phyloP scores from a whole-genome alignment of 2,888 invertebrate species.

The Tipula unca region DNA sequence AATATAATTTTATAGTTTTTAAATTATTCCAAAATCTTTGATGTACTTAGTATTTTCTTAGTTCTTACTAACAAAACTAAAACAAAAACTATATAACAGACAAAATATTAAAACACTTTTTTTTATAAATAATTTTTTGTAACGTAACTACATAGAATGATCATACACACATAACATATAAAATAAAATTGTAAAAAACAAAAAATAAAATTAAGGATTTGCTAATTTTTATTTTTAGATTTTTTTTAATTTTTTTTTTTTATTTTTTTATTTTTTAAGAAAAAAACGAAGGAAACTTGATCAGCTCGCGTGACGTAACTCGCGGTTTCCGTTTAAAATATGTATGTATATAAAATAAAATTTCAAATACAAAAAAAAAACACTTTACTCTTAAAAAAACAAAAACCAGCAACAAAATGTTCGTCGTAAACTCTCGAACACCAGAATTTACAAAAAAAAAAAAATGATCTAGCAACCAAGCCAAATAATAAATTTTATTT shows the following conservation, averaged over 20 bases:
- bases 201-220: slow-evolving; percentile 16
- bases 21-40: background rate
- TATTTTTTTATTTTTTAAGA: background rate
- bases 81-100: background rate
- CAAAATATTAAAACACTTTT: background rate
- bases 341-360: background rate
- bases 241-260: background rate
- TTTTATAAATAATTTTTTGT: background rate
- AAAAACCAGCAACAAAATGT: background rate
- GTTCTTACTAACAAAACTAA: background rate
- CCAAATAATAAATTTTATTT: background rate
- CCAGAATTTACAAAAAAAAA: background rate
- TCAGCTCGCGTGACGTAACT: slow-evolving; percentile 25
- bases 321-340: slow-evolving; percentile 22
- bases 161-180: background rate
- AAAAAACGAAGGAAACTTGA: slow-evolving; percentile 24
- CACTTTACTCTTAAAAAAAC: background rate
- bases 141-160: background rate
- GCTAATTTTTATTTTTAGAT: slow-evolving; percentile 19
- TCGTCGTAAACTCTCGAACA: background rate
- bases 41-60: background rate
- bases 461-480: slow-evolving; percentile 2
- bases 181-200: background rate
- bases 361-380: slow-evolving; percentile 18
- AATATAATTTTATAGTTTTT: background rate